phyloP scores from a whole-genome alignment of 1,140 invertebrate genomes.

The Halictus rubicundus region DNA sequence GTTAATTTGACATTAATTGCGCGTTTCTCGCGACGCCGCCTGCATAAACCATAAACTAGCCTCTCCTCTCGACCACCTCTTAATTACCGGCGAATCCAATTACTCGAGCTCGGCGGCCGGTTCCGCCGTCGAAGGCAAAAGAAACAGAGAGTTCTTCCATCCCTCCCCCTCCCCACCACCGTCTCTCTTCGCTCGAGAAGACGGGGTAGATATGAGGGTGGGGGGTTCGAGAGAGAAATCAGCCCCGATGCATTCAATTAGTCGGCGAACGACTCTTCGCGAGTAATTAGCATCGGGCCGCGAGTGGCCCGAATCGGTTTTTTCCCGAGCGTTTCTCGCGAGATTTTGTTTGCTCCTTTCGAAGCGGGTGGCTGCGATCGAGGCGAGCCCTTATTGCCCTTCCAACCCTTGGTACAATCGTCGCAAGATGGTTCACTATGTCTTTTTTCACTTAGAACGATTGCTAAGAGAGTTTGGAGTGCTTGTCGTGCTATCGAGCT shows the following conservation, averaged over 20 bases:
- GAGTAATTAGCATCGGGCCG: conserved; percentile 20
- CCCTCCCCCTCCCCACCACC: background rate
- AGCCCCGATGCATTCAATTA: conserved; percentile 34
- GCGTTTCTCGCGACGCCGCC: conserved; percentile 4
- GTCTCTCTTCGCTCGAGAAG: background rate
- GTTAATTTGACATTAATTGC: conserved; percentile 36
- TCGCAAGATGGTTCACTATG: no score
- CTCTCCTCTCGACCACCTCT: background rate
- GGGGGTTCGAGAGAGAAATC: conserved; percentile 10
- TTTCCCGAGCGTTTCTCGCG: background rate
- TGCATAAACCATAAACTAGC: conserved; percentile 27
- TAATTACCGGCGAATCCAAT: conserved; percentile 40
- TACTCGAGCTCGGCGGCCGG: background rate
- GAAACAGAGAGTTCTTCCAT: background rate
- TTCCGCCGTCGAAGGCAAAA: background rate
- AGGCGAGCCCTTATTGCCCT: background rate
- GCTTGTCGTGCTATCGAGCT: no score
- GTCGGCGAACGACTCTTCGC: background rate
- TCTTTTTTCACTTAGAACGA: background rate
- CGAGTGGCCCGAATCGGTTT: background rate
- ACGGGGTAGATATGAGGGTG: background rate
- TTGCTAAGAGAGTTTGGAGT: no score
- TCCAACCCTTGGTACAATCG: background rate
- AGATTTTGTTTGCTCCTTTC: background rate
- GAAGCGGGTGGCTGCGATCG: background rate